Evolutionary conservation across 2,113 vertebrate genomes (phyloP).

Genomic region (Xenopus laevis): DNA sequence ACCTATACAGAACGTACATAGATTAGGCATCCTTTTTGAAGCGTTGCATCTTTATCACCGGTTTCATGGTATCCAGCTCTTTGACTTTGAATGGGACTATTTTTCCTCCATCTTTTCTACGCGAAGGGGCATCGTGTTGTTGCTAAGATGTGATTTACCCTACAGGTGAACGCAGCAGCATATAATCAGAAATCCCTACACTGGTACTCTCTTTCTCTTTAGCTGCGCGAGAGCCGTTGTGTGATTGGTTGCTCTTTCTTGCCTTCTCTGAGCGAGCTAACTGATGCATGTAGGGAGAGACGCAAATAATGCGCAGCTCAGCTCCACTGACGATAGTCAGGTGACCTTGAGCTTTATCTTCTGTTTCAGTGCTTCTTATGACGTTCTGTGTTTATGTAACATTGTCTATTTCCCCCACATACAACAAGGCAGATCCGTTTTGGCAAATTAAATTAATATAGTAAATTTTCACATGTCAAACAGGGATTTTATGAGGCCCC

Average conservation of each 20-base stretch:
- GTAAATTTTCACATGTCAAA: no score
- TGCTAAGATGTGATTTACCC: slow-evolving; percentile 15
- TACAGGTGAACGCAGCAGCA: slow-evolving; percentile 18
- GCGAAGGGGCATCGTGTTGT: slow-evolving; percentile 12
- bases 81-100: slow-evolving; percentile 11
- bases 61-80: neutral
- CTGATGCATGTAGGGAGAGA: neutral
- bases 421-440: no score
- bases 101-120: slow-evolving; percentile 26
- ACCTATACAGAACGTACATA: no score
- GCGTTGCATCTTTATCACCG: no score
- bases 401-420: no score
- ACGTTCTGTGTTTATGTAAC: no score
- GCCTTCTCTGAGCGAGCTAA: no score
- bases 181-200: neutral
- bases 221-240: neutral
- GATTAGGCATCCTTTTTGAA: neutral
- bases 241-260: neutral
- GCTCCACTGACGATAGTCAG: neutral
- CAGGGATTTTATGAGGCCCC: no score
- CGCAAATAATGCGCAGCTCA: neutral
- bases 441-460: no score
- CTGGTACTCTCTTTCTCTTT: neutral
- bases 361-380: neutral
- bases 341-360: slow-evolving; percentile 20